Conservation (phyloP, 1,140 invertebrate species). For the Acyrthosiphon pisum region DNA sequence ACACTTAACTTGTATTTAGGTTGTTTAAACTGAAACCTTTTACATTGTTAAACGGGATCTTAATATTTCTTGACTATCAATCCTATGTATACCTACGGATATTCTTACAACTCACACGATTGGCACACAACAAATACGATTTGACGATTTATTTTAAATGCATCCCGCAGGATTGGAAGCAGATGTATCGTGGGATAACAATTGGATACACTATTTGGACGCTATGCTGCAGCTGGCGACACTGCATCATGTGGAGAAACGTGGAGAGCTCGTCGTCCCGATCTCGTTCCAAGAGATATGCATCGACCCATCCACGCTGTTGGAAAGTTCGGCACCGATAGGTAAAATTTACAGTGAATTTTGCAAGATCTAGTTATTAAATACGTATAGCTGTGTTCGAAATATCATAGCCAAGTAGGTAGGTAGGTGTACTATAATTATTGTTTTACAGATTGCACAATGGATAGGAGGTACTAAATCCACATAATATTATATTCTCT, state of each 20-base stretch:
- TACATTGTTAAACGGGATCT: background rate
- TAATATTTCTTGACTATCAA: background rate
- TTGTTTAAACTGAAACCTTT: no score
- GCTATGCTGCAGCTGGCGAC: background rate
- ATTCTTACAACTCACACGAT: no score
- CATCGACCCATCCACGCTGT: background rate
- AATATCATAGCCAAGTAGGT: background rate
- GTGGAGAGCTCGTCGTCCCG: background rate
- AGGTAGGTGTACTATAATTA: background rate
- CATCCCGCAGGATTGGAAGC: background rate
- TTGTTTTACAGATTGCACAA: background rate
- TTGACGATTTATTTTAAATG: background rate
- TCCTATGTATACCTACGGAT: background rate
- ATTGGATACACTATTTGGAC: slow-evolving; percentile 38
- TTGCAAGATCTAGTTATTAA: background rate
- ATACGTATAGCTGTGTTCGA: background rate
- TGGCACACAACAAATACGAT: background rate
- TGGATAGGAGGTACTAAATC: background rate
- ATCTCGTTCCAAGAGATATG: background rate
- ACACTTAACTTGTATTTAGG: background rate
- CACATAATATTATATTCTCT: background rate
- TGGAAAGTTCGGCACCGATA: background rate
- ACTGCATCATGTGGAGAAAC: background rate
- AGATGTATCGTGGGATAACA: background rate
- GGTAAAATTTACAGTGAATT: background rate